A percentile compares a stretch with the other conserved stretches of the same genome.
phyloP scores from a whole-genome alignment of 1,140 invertebrate species.

The Monomorium pharaonis region DNA sequence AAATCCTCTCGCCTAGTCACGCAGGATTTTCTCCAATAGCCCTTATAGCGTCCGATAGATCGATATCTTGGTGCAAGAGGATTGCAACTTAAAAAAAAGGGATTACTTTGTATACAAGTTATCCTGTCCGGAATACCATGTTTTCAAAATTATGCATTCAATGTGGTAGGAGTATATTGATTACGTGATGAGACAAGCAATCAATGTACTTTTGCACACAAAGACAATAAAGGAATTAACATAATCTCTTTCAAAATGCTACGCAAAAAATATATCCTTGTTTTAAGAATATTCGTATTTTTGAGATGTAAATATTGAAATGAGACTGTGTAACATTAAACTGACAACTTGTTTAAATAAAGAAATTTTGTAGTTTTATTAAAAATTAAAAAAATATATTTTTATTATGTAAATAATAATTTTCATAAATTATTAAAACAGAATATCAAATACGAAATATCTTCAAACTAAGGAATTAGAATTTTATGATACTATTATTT shows the following conservation, averaged over 20 bases:
- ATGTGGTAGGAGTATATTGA: background rate
- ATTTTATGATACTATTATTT: no score
- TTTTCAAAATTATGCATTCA: background rate
- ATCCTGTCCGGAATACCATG: background rate
- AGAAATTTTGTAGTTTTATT: no score
- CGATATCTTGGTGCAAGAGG: conserved; percentile 15
- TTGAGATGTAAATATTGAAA: no score
- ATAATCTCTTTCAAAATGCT: background rate
- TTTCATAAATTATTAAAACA: no score
- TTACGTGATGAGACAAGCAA: background rate
- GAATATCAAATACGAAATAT: no score
- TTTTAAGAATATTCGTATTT: no score
- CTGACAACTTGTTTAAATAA: no score
- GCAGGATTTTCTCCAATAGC: conserved; percentile 68
- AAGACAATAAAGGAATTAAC: background rate
- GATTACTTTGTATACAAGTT: conserved; percentile 7
- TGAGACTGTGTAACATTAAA: no score
- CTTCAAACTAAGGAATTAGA: no score
- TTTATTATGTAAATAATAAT: no score
- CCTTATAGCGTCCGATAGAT: conserved; percentile 32
- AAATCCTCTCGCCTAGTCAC: conserved; percentile 73
- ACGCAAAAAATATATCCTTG: no score
- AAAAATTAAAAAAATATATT: no score
- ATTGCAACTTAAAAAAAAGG: conserved; percentile 15
- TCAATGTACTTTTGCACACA: background rate